phyloP scores from a whole-genome alignment of 2,797 vertebrate genomes.

The Enoplosus armatus region DNA sequence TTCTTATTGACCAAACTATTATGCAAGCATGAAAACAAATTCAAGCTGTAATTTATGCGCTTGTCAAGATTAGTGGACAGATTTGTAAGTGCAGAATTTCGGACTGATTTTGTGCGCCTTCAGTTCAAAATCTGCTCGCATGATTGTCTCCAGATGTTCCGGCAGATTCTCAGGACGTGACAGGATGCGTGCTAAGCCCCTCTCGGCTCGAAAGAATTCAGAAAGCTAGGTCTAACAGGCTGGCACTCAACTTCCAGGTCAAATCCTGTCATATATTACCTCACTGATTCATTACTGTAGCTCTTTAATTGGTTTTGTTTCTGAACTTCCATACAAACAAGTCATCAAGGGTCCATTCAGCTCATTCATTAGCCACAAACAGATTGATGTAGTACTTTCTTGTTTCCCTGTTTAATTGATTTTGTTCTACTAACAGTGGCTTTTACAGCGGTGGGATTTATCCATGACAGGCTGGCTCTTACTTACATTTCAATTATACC shows the following conservation, averaged over 20 bases:
- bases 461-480: background rate
- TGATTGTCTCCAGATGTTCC: conserved; percentile 53
- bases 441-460: background rate
- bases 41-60: background rate
- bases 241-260: too few relatives aligned
- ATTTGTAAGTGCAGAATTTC: background rate
- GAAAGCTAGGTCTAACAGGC: too few relatives aligned
- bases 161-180: conserved; percentile 5
- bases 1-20: background rate
- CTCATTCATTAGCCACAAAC: background rate
- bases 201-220: background rate
- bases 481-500: background rate
- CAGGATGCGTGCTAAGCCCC: conserved; percentile 11
- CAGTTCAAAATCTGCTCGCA: background rate
- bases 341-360: too few relatives aligned
- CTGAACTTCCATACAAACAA: background rate
- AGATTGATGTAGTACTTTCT: background rate
- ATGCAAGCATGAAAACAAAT: background rate
- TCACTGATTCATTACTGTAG: background rate
- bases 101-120: background rate
- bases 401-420: background rate
- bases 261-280: too few relatives aligned
- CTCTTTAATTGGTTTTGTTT: background rate
- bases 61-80: background rate
- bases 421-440: background rate